phyloP scores from a whole-genome alignment of 2,113 vertebrate species.

The Tretioscincus oriximinensis region DNA sequence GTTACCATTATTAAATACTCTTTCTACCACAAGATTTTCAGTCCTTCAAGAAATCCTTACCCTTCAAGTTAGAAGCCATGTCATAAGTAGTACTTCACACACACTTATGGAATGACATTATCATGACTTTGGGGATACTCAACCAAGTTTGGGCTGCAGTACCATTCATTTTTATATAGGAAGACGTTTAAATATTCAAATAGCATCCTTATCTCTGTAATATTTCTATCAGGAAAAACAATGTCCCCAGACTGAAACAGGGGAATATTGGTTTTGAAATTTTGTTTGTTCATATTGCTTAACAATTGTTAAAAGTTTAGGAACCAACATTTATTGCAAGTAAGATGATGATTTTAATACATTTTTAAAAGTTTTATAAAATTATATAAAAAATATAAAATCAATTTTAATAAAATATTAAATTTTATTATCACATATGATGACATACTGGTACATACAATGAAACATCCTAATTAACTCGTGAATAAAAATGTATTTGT shows the following conservation, averaged over 20 bases:
- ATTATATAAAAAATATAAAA: too few relatives aligned
- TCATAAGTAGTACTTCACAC: background rate
- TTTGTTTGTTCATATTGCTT: background rate
- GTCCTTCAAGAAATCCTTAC: background rate
- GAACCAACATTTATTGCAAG: too few relatives aligned
- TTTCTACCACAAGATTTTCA: slow-evolving; percentile 41
- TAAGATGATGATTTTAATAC: too few relatives aligned
- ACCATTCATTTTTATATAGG: background rate
- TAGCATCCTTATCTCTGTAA: background rate
- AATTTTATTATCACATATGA: too few relatives aligned
- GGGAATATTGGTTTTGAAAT: background rate
- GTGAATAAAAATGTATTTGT: too few relatives aligned
- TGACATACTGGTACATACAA: too few relatives aligned
- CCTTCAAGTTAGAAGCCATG: slow-evolving; percentile 25
- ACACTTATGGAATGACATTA: fast-evolving
- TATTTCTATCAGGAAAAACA: background rate
- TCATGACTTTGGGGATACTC: background rate
- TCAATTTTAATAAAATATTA: too few relatives aligned
- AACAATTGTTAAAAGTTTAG: too few relatives aligned
- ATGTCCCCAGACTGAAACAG: background rate
- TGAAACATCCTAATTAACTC: too few relatives aligned
- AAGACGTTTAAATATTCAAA: background rate
- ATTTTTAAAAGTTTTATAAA: too few relatives aligned
- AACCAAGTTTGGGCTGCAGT: background rate
- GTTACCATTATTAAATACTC: slow-evolving; percentile 36